These are phyloP conservation scores for Syrrhaptes paradoxus DNA, from an alignment of 2,113 vertebrate species.

Conservation along the genomic window DNA sequence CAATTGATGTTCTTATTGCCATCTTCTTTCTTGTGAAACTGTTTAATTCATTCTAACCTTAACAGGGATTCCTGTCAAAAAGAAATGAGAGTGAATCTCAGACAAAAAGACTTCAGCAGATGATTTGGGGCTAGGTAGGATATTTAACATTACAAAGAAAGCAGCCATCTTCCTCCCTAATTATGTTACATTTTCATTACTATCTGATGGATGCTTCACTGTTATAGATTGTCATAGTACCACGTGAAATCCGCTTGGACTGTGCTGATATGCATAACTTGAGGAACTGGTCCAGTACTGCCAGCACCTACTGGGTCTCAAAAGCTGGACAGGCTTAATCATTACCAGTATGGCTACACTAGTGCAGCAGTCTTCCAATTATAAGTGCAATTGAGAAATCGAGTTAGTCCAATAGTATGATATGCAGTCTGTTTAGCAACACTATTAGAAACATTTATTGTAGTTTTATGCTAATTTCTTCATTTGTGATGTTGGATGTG, in stretches of 20 bases:
- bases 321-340: neutral
- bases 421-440: neutral
- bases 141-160: constrained; percentile 15
- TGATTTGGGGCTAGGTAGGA: neutral
- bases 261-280: neutral
- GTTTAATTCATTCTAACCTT: constrained; percentile 39
- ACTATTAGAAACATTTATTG: neutral
- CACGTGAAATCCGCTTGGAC: neutral
- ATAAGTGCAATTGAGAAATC: neutral
- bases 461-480: neutral
- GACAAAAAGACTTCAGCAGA: neutral
- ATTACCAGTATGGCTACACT: neutral
- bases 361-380: neutral
- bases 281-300: neutral
- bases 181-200: neutral
- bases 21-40: constrained; percentile 23
- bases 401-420: neutral
- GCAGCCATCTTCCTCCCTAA: neutral
- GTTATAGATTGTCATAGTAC: neutral
- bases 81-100: neutral
- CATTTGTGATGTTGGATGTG: neutral
- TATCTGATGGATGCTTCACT: neutral
- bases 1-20: neutral
- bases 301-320: neutral
- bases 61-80: neutral